Percentiles rank a stretch among this genome's conserved stretches.
Conservation (phyloP, 2,113 vertebrate species). For the Perognathus longimembris region DNA sequence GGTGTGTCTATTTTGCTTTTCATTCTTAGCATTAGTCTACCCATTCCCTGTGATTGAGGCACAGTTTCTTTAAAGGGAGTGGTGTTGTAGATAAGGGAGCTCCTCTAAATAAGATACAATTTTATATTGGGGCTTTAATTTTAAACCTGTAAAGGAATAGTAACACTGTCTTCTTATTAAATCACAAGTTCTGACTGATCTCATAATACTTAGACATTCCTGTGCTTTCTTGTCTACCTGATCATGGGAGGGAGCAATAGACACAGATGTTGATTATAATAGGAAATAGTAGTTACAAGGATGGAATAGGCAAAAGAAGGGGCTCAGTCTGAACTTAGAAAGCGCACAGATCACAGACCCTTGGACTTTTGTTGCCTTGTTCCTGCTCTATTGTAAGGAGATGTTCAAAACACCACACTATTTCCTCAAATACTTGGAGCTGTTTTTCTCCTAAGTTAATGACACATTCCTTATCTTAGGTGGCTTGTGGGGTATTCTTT, state of each 20-base stretch:
- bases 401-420: neutral
- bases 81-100: neutral
- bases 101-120: neutral
- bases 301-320: neutral
- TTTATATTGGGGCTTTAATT: neutral
- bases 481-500: neutral
- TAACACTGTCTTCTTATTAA: slow-evolving; percentile 1
- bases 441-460: neutral
- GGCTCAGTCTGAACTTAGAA: neutral
- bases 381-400: neutral
- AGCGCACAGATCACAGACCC: too few relatives aligned
- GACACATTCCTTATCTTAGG: neutral
- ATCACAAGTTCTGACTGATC: neutral
- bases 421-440: neutral
- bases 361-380: too few relatives aligned
- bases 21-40: neutral
- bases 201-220: neutral
- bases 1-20: neutral
- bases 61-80: slow-evolving; percentile 1
- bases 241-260: neutral
- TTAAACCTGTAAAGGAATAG: slow-evolving; percentile 16
- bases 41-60: neutral
- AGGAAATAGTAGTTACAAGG: neutral
- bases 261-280: too few relatives aligned
- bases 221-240: neutral